Conservation (phyloP, 2,113 vertebrate species). For the Tachysurus vachellii region DNA sequence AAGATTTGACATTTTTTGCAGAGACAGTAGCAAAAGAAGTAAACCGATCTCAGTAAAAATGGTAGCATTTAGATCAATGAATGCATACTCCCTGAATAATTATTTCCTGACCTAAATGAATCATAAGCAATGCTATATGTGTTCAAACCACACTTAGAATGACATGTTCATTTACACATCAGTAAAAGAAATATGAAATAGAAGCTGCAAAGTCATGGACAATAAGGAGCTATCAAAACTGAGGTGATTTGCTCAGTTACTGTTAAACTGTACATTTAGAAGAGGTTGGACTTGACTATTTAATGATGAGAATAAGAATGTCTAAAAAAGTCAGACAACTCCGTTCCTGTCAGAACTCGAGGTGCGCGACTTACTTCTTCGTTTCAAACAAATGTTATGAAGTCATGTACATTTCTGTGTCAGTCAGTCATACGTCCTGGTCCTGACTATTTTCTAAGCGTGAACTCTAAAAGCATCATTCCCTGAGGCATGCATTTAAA, state of each 20-base stretch:
- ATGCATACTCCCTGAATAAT: slow-evolving; percentile 35
- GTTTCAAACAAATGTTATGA: neutral
- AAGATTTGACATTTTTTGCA: neutral
- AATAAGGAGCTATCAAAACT: neutral
- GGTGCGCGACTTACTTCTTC: neutral
- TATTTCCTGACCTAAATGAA: slow-evolving; percentile 16
- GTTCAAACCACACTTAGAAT: neutral
- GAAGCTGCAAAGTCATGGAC: neutral
- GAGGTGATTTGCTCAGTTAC: neutral
- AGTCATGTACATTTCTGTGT: neutral
- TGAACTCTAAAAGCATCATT: neutral
- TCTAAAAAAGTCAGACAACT: neutral
- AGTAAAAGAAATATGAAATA: neutral
- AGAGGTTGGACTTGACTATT: neutral
- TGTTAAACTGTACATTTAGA: neutral
- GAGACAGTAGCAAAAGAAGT: slow-evolving; percentile 26
- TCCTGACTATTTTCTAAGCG: neutral
- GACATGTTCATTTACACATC: neutral
- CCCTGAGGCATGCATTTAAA: neutral
- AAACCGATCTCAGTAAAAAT: slow-evolving; percentile 18
- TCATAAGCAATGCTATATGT: slow-evolving; percentile 18
- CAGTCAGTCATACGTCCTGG: neutral
- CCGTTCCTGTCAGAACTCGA: neutral
- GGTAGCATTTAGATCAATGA: slow-evolving; percentile 12
- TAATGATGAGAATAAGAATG: neutral